Base-by-base conservation (phyloP, 2,888 invertebrate species). In the Coelopa pilipes region DNA sequence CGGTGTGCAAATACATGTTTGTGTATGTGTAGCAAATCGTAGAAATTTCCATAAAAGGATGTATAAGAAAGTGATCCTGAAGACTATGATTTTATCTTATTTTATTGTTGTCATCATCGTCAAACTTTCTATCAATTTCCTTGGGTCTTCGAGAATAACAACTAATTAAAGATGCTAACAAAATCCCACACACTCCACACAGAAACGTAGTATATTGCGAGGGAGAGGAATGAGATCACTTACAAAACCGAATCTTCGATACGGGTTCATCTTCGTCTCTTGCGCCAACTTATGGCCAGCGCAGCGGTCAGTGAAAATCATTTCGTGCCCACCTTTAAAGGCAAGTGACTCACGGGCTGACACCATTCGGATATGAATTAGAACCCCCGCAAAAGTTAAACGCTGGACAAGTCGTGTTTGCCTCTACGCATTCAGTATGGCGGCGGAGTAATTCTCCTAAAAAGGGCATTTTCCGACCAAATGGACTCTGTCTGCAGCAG, bases 151-250 rank as follows among this genome's bases (percentile, higher is more conserved):
- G 34, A 34, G 7, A n/a, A 53, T 15, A 47, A 67, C n/a, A 53
- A 45, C 55, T 55, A 68, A 68, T 57, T 68, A 68, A 45, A 68
- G 55, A 68, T 68, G 45, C 45, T 55, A 57, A 46, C 68, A 53
- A 68, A 34, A 55, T 10, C 68, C 68, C 68, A 68, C 68, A 68
- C 68, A 68, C 15, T n/a, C 15, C 13, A 65, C 49, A 17, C 46
- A 7, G 7, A 4, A 34, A 34, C 34, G n/a, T 47, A 21, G 55
- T 13, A 67, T n/a, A 69, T 47, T 59, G 59, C 59, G 21, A 60
- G 62, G 19, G 63, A 62, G 62, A 10, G 50, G 62, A 70, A 70
- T 70, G 70, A 70, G 70, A 70, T 70, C 70, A 70, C 45, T 70
- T 53, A 70, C 46, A 34, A 7, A 34, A 62, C 62, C n/a, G 62